These are phyloP conservation scores for Orthosia incerta DNA, from an alignment of 2,888 invertebrate genomes.

Conservation along the genomic window DNA sequence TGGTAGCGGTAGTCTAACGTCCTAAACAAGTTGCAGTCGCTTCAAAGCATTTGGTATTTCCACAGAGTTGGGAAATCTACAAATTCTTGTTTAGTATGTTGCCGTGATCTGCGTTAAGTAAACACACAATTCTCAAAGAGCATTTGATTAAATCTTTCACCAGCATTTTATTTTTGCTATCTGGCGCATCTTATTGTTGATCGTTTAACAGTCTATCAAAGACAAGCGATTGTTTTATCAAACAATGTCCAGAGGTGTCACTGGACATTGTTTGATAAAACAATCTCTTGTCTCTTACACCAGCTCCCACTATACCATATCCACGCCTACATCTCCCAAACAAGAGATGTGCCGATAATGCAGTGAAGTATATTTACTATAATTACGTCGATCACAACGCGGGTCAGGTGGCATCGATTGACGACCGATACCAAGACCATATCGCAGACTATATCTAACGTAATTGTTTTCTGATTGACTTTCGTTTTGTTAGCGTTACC, in stretches of 20 bases:
- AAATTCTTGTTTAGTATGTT: background rate
- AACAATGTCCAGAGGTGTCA: too few relatives aligned
- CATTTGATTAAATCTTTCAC: too few relatives aligned
- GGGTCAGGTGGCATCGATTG: constrained; percentile 74
- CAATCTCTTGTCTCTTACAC: background rate
- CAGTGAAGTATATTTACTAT: constrained; percentile 81
- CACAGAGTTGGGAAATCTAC: background rate
- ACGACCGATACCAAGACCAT: constrained; percentile 52
- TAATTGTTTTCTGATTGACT: constrained; percentile 65
- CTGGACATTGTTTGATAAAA: too few relatives aligned
- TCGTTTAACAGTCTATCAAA: too few relatives aligned
- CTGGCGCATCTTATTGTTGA: too few relatives aligned
- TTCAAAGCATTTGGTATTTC: background rate
- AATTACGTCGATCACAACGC: constrained; percentile 80
- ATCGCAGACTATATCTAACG: constrained; percentile 61
- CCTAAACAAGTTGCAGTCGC: background rate
- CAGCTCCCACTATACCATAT: constrained; percentile 50
- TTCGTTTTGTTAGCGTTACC: constrained; percentile 50
- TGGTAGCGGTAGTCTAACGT: background rate
- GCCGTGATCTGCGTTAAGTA: background rate
- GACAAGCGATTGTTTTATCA: background rate
- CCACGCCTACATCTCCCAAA: constrained; percentile 73
- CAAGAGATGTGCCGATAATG: constrained; percentile 72
- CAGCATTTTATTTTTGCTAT: too few relatives aligned
- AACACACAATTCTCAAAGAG: background rate